Conservation (phyloP, 1,140 invertebrate species). For the Odontomachus brunneus region DNA sequence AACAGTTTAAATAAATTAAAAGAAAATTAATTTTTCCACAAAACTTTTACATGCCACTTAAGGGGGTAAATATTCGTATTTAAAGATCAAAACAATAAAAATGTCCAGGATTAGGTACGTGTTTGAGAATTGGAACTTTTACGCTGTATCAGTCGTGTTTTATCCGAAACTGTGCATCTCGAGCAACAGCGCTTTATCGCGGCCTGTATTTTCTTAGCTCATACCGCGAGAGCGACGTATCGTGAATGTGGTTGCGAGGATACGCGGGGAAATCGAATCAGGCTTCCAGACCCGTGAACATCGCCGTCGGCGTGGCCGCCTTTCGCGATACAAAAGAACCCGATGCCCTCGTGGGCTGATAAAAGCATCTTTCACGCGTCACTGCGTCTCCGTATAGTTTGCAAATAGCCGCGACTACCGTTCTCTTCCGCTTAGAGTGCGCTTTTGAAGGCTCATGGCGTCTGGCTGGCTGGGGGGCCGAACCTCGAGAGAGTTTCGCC, state of each 20-base stretch:
- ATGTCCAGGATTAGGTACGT: too few species aligned
- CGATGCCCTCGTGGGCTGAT: slow-evolving; percentile 31
- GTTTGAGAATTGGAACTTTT: too few species aligned
- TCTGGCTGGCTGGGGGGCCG: slow-evolving; percentile 2
- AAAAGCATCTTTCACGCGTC: slow-evolving; percentile 51
- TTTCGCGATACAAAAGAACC: slow-evolving; percentile 31
- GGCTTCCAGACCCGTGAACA: slow-evolving; percentile 17
- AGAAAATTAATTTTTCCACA: too few species aligned
- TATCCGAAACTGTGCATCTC: neutral
- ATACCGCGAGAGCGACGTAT: neutral
- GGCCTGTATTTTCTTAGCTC: slow-evolving; percentile 44
- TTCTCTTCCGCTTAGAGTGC: slow-evolving; percentile 36
- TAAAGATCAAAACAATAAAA: too few species aligned
- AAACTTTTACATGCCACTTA: too few species aligned
- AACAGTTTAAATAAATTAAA: too few species aligned
- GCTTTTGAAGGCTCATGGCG: slow-evolving; percentile 16
- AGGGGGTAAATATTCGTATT: too few species aligned
- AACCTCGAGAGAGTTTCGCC: slow-evolving; percentile 14
- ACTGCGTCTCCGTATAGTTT: slow-evolving; percentile 24
- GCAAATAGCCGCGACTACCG: slow-evolving; percentile 44
- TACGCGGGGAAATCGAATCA: slow-evolving; percentile 28
- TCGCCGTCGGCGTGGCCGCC: neutral
- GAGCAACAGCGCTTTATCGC: slow-evolving; percentile 19
- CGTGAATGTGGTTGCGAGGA: neutral
- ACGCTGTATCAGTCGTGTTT: slow-evolving; percentile 7